Base-by-base conservation (phyloP, 2,888 invertebrate genomes). In the Balanococcus diminutus region DNA sequence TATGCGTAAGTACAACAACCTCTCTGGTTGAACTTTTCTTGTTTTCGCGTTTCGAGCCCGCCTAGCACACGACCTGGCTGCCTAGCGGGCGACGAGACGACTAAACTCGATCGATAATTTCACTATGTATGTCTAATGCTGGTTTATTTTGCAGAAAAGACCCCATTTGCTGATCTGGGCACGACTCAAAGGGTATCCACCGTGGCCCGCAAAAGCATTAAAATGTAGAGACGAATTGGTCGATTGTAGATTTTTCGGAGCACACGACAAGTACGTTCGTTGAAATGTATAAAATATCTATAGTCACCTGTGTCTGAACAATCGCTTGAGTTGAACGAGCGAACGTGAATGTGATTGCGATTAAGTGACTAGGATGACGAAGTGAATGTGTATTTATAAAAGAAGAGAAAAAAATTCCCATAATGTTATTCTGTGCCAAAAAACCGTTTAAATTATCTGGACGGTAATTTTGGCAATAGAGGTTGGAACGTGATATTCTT, bases 131-230 rank as follows among this genome's bases (percentile, higher is more conserved):
- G 28, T 8, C 42, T 5, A 82, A 28, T n/a, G n/a, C n/a, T n/a
- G n/a, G n/a, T 46, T 85, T 6, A 5, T 72, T 8, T 86, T 67
- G 11, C 61, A 86, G 86, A 82, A 86, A 82, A 86, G 36, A 32
- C 98, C 98, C 0, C 98, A 98, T 91, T 91, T 96, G 19, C 90
- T 98, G 86, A 94, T 98, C 0, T 99, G 98, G 98, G 98, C 98
- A 0, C 98, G 98, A 90, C 91, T 98, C 14, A 97, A 98, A 91
- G 98, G 97, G 14, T 98, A 98, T 89, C 98, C 98, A 0, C 98
- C 95, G 90, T 99, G 98, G 98, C 98, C 98, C 0, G 98, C 97
- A 0, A 98, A 98, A 91, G 96, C 94, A 8, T 32, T 86, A 32
- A 81, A 86, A 31, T 86, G 81, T 39, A 84, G 85, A 46, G 67